These are phyloP conservation scores for Doryteuthis pealeii DNA, from an alignment of 1,140 invertebrate species.

Conservation along the genomic window DNA sequence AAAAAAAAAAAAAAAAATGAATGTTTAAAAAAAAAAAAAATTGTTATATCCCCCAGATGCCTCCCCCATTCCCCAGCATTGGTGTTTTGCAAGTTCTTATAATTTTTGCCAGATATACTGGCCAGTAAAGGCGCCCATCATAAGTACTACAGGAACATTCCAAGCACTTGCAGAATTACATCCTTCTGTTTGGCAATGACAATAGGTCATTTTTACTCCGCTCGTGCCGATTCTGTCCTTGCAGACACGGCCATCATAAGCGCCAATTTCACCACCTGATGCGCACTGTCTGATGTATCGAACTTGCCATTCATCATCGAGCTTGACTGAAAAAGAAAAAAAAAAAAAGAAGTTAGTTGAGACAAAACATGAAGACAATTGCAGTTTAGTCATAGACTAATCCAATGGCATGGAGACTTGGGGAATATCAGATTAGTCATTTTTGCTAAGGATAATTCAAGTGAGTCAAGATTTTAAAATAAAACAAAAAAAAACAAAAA, in stretches of 20 bases:
- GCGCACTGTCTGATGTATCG: conserved; percentile 59
- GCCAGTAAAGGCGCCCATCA: background rate
- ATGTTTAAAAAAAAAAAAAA: no score
- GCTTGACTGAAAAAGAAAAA: conserved; percentile 47
- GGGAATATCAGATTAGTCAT: no score
- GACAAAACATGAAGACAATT: no score
- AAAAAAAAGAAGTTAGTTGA: no score
- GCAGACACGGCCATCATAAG: conserved; percentile 54
- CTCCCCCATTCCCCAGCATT: background rate
- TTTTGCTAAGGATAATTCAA: no score
- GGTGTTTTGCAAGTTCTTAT: background rate
- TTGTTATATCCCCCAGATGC: no score
- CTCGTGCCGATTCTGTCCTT: conserved; percentile 54
- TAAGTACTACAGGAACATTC: conserved; percentile 9
- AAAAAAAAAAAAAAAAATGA: no score
- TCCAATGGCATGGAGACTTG: no score
- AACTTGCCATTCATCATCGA: conserved; percentile 54
- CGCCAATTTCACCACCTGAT: conserved; percentile 48
- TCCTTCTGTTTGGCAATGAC: conserved; percentile 59
- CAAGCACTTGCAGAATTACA: conserved; percentile 43
- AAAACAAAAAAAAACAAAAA: no score
- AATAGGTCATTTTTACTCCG: conserved; percentile 54
- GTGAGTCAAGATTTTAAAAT: no score
- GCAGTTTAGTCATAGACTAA: no score
- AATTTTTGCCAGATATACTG: background rate